phyloP scores from a whole-genome alignment of 2,113 vertebrate species.

The Seriola rivoliana region DNA sequence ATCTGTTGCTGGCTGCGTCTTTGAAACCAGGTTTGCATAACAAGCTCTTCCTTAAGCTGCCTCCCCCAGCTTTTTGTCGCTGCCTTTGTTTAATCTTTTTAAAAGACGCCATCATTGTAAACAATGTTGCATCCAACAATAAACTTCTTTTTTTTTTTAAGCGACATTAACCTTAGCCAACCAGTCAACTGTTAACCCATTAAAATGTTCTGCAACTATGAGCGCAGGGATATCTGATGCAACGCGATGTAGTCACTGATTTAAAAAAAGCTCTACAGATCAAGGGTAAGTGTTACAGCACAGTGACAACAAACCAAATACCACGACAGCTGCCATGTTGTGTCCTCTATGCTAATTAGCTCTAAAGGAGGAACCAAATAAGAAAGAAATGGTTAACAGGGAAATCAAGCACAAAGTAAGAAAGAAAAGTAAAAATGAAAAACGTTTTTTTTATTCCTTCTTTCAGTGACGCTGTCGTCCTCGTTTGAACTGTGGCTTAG shows the following conservation, averaged over 20 bases:
- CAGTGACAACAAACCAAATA: constrained; percentile 4
- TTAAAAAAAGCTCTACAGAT: background rate
- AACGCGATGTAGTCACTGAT: background rate
- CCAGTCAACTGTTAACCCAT: background rate
- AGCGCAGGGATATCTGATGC: background rate
- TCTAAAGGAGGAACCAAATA: constrained; percentile 10
- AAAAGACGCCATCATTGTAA: background rate
- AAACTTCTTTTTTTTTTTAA: background rate
- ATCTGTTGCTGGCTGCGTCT: background rate
- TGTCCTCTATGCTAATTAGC: constrained; percentile 24
- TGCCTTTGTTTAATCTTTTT: background rate
- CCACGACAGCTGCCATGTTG: background rate
- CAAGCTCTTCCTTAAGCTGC: background rate
- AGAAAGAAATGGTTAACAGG: background rate
- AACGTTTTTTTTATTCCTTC: background rate
- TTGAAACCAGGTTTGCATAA: background rate
- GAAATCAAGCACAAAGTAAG: background rate
- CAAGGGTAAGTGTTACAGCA: constrained; percentile 11
- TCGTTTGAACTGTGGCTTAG: background rate
- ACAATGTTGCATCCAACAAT: background rate
- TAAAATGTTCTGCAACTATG: background rate
- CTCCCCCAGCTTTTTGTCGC: background rate
- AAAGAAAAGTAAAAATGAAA: background rate
- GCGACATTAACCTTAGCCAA: background rate
- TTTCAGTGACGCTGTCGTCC: background rate